Evolutionary conservation across 2,797 vertebrate species (phyloP).

Genomic region (Alfaro cultratus): DNA sequence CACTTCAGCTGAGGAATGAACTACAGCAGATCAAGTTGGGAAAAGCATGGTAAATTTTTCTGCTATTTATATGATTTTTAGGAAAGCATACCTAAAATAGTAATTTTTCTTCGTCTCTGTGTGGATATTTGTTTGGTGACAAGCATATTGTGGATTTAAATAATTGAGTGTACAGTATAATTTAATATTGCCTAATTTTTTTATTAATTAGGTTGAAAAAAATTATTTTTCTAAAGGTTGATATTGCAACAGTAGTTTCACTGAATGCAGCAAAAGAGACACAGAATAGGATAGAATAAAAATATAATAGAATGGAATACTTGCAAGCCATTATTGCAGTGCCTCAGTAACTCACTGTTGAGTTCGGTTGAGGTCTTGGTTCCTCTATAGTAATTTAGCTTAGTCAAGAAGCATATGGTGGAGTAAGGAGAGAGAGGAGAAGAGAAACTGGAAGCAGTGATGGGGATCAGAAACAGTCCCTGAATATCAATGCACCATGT

Average conservation of each 20-base stretch:
- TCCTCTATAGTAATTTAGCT: constrained; percentile 17
- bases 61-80: too few relatives aligned
- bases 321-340: neutral
- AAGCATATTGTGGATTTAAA: neutral
- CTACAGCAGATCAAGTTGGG: too few relatives aligned
- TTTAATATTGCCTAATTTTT: neutral
- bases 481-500: constrained; percentile 94
- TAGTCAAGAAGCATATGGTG: constrained; percentile 10
- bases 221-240: neutral
- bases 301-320: neutral
- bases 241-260: neutral
- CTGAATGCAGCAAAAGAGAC: neutral
- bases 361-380: constrained; percentile 22
- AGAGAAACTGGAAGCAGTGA: constrained; percentile 75
- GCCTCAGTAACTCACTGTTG: constrained; percentile 14
- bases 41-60: too few relatives aligned
- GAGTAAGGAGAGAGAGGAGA: constrained; percentile 3
- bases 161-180: neutral
- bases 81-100: too few relatives aligned
- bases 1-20: too few relatives aligned
- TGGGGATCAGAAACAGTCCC: constrained; percentile 83
- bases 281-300: neutral
- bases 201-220: neutral
- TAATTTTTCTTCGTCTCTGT: neutral
- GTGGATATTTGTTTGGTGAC: neutral